Percentiles rank a stretch among this genome's conserved stretches.
Evolutionary conservation across 2,888 invertebrate species (phyloP).

Genomic region (Halocaridina rubra): DNA sequence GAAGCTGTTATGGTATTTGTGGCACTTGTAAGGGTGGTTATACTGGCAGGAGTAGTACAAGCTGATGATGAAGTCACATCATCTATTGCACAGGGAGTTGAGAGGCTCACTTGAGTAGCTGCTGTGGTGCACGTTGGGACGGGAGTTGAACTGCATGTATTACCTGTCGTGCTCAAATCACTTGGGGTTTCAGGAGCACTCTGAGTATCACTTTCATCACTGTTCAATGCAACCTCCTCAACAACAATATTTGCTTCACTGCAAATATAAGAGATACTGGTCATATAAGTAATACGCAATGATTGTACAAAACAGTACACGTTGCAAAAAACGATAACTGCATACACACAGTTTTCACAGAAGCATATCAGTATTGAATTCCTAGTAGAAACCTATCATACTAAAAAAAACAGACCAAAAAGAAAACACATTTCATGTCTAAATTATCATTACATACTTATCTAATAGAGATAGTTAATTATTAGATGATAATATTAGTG

Average conservation of each 20-base stretch:
- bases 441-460: no score
- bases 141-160: background rate
- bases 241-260: constrained; percentile 28
- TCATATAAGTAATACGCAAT: no score
- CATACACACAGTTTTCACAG: no score
- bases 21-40: background rate
- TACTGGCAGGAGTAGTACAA: background rate
- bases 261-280: no score
- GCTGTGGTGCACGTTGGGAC: constrained; percentile 30
- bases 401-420: no score
- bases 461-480: no score
- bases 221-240: constrained; percentile 39
- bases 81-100: background rate
- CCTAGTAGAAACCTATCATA: no score
- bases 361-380: no score
- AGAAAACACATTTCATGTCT: no score
- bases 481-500: no score
- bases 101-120: constrained; percentile 15
- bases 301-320: no score
- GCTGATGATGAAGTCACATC: constrained; percentile 19
- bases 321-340: no score
- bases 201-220: constrained; percentile 50
- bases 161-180: background rate
- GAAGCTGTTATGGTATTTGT: constrained; percentile 6
- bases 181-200: constrained; percentile 49